phyloP scores from a whole-genome alignment of 2,888 invertebrate species.

The Strigamia maritima region DNA sequence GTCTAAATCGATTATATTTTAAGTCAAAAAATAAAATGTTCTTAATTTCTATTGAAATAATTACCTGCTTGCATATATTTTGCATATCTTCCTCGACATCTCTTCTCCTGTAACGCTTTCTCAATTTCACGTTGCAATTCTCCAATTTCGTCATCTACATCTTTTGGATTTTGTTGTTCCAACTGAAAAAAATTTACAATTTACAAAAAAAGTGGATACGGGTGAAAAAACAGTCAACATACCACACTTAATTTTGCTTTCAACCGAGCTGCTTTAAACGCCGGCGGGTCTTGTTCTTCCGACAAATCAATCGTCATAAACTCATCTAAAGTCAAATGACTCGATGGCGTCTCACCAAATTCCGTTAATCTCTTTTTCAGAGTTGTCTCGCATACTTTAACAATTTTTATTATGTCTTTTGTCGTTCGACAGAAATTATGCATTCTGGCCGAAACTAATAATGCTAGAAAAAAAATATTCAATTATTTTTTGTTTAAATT shows the following conservation, averaged over 20 bases:
- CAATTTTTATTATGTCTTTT: constrained; percentile 85
- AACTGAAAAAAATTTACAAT: constrained; percentile 40
- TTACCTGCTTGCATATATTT: constrained; percentile 37
- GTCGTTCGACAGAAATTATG: constrained; percentile 87
- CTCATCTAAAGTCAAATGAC: constrained; percentile 89
- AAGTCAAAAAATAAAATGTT: not conserved
- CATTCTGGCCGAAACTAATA: constrained; percentile 87
- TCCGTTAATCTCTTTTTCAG: constrained; percentile 84
- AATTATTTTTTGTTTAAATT: not conserved
- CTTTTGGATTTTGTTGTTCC: constrained; percentile 48
- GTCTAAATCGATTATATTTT: not conserved
- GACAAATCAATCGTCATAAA: constrained; percentile 95
- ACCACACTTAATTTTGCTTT: constrained; percentile 56
- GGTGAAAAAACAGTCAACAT: not conserved
- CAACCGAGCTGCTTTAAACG: constrained; percentile 84
- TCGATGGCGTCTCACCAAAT: constrained; percentile 95
- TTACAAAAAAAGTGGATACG: not conserved
- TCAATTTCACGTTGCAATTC: constrained; percentile 85
- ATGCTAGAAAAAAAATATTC: constrained; percentile 60
- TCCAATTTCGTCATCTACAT: constrained; percentile 60
- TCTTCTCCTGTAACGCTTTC: constrained; percentile 65
- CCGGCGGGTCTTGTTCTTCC: constrained; percentile 93
- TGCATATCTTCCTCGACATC: constrained; percentile 45
- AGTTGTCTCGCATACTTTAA: constrained; percentile 92
- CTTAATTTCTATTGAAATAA: not conserved